These are phyloP conservation scores for Pygoscelis adeliae DNA, from an alignment of 2,113 vertebrate species.

Conservation along the genomic window DNA sequence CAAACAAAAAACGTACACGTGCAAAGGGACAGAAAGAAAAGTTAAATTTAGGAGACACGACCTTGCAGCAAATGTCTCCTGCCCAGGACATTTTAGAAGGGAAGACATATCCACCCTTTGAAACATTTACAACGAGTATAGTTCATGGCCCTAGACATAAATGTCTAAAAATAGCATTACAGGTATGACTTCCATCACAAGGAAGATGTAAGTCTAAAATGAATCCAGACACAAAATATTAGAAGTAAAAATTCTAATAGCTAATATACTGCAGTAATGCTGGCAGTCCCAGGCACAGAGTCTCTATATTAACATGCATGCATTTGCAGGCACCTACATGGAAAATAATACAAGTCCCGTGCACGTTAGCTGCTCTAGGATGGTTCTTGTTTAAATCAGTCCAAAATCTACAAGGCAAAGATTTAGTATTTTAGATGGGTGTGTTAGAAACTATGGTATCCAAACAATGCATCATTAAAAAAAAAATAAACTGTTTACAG, in stretches of 20 bases:
- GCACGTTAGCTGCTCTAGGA: not conserved
- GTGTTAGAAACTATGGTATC: not conserved
- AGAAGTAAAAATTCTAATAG: not conserved
- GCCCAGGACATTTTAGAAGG: not conserved
- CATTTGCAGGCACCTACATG: not conserved
- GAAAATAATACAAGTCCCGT: not conserved
- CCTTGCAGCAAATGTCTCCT: not conserved
- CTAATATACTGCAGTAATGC: not conserved
- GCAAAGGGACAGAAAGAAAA: not conserved
- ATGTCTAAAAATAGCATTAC: not conserved
- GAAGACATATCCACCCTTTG: not conserved
- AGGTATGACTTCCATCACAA: not conserved
- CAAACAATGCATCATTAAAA: not conserved
- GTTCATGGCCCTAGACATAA: not conserved
- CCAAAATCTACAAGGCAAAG: not conserved
- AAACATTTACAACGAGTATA: not conserved
- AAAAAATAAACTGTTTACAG: not conserved
- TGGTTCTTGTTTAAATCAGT: not conserved
- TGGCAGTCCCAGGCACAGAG: not conserved
- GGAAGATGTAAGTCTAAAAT: not conserved
- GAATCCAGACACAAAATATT: not conserved
- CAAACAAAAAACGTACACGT: not conserved
- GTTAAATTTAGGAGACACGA: not conserved
- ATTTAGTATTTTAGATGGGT: not conserved
- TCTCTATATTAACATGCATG: rapidly evolving